These are phyloP conservation scores for Dioctria rufipes DNA, from an alignment of 2,888 invertebrate species.

Conservation along the genomic window DNA sequence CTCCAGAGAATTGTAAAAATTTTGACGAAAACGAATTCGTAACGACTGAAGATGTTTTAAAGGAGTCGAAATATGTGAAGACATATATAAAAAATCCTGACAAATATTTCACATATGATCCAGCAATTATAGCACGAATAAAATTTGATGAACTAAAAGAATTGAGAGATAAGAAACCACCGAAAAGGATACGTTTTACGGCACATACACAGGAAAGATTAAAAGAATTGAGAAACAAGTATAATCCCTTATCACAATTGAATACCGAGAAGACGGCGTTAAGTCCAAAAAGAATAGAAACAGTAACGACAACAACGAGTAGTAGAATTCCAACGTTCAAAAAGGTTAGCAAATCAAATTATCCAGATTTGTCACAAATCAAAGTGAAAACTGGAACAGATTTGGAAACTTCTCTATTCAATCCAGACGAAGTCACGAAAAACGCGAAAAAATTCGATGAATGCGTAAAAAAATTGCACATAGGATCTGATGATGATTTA, in stretches of 20 bases:
- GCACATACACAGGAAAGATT: conserved; percentile 63
- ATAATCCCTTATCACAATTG: conserved; percentile 44
- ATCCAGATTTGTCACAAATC: conserved; percentile 69
- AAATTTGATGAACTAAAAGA: conserved; percentile 67
- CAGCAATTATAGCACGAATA: conserved; percentile 67
- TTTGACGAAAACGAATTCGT: conserved; percentile 66
- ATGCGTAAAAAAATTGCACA: conserved; percentile 68
- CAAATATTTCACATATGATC: conserved; percentile 70
- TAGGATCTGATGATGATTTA: conserved; percentile 69
- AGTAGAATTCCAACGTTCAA: conserved; percentile 65
- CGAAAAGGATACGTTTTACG: conserved; percentile 61
- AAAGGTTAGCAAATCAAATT: conserved; percentile 69
- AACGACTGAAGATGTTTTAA: conserved; percentile 70
- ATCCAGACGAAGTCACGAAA: conserved; percentile 69
- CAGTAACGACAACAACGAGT: conserved; percentile 57
- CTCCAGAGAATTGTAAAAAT: conserved; percentile 15
- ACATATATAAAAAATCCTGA: conserved; percentile 71
- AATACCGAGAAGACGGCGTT: neutral
- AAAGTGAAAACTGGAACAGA: conserved; percentile 69
- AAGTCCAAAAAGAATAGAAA: conserved; percentile 52
- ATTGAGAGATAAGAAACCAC: conserved; percentile 63
- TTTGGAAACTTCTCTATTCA: conserved; percentile 66
- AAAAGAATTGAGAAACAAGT: conserved; percentile 63
- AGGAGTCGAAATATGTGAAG: conserved; percentile 71
- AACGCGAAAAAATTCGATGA: conserved; percentile 71